Conservation (phyloP, 2,113 vertebrate species). For the Anarhynchus alexandrinus region DNA sequence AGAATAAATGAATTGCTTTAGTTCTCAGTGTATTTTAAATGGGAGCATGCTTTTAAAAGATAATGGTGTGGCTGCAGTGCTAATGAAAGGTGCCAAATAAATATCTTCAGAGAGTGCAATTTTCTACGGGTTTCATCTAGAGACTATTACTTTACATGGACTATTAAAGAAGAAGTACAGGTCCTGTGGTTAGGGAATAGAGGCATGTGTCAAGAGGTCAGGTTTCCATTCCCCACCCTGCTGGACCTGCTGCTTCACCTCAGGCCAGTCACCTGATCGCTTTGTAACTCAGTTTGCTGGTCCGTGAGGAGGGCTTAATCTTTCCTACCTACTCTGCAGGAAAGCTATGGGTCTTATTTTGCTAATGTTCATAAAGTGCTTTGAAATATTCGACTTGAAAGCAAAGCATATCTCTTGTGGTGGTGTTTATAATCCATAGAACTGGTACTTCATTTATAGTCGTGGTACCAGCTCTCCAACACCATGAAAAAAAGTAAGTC, state of each 20-base stretch:
- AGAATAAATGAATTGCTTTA: not conserved
- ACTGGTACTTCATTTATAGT: not conserved
- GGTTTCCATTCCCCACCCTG: not conserved
- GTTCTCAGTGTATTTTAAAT: not conserved
- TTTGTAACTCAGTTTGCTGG: not conserved
- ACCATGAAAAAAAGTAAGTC: not conserved
- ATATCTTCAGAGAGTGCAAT: not conserved
- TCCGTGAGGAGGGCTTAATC: not conserved
- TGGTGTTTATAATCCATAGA: not conserved
- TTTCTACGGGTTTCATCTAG: not conserved
- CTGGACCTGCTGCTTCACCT: not conserved
- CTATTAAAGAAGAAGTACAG: not conserved
- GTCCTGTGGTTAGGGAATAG: not conserved
- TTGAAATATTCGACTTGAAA: not conserved
- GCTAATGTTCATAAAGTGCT: not conserved
- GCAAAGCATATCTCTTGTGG: not conserved
- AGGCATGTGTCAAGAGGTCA: not conserved
- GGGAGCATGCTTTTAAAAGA: not conserved
- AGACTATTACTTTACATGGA: fast-evolving
- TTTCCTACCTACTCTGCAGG: not conserved
- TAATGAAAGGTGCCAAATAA: not conserved
- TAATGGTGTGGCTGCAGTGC: not conserved
- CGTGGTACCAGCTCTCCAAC: not conserved
- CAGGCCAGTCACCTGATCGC: not conserved
- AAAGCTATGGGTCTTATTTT: not conserved